These are phyloP conservation scores for Apteryx mantelli DNA, from an alignment of 2,113 vertebrate species.

Conservation along the genomic window DNA sequence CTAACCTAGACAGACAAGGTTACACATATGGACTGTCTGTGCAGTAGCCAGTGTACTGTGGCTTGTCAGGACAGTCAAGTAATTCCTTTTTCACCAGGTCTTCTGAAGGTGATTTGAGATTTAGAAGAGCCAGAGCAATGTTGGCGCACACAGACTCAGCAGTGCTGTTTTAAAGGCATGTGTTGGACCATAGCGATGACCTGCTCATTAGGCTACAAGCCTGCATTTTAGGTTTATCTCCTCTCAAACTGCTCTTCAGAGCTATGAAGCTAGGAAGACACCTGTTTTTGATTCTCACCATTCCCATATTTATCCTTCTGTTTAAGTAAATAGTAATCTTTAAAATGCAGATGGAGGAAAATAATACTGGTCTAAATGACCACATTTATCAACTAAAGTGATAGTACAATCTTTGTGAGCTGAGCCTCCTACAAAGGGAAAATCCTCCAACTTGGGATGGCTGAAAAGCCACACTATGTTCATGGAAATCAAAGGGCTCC, in stretches of 20 bases:
- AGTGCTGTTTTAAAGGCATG: neutral
- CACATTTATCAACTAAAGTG: neutral
- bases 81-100: neutral
- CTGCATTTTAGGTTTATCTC: conserved; percentile 1
- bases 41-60: fast-evolving
- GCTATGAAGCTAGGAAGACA: neutral
- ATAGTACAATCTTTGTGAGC: fast-evolving
- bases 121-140: neutral
- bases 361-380: neutral
- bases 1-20: neutral
- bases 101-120: neutral
- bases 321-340: neutral
- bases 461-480: neutral
- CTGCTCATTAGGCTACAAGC: neutral
- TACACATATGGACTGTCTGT: fast-evolving
- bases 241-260: neutral
- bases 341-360: neutral
- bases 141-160: neutral
- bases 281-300: neutral
- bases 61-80: neutral
- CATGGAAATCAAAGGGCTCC: neutral
- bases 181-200: neutral
- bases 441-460: neutral
- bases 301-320: neutral
- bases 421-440: neutral